phyloP scores from a whole-genome alignment of 1,140 invertebrate species.

The Sycophila sp. region DNA sequence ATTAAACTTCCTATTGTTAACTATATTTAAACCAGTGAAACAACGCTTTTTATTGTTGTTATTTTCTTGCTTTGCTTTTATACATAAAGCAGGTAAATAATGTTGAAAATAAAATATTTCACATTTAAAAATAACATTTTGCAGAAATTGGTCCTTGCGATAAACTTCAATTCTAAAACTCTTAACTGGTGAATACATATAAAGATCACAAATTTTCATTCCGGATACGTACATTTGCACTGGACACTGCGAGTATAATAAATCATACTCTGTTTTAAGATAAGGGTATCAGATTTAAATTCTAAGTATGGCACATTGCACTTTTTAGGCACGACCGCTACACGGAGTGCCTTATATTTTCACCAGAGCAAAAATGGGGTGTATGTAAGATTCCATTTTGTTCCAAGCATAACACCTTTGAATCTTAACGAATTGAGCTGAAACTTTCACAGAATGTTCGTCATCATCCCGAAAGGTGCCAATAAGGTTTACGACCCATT shows the following conservation, averaged over 20 bases:
- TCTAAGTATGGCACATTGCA: background rate
- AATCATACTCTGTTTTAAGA: background rate
- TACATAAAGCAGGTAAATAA: conserved; percentile 24
- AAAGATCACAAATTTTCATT: conserved; percentile 44
- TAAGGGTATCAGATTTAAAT: background rate
- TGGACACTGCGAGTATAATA: conserved; percentile 47
- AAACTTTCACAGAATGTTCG: too few relatives aligned
- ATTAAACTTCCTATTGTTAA: background rate
- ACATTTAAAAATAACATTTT: conserved; percentile 33
- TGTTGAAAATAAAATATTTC: conserved; percentile 40
- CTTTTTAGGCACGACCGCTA: too few relatives aligned
- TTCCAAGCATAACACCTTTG: conserved; percentile 44
- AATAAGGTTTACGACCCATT: too few relatives aligned
- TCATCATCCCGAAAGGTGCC: too few relatives aligned
- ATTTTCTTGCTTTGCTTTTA: background rate
- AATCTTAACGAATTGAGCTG: too few relatives aligned
- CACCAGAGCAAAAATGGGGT: too few relatives aligned
- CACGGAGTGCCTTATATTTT: too few relatives aligned
- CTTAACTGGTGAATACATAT: conserved; percentile 42
- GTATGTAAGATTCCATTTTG: too few relatives aligned
- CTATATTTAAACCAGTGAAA: background rate
- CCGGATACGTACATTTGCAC: conserved; percentile 47
- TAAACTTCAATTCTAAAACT: conserved; percentile 32
- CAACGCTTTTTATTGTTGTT: too few relatives aligned
- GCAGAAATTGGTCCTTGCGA: conserved; percentile 37